Evolutionary conservation across 2,797 vertebrate species (phyloP).

Genomic region (Periparus ater): DNA sequence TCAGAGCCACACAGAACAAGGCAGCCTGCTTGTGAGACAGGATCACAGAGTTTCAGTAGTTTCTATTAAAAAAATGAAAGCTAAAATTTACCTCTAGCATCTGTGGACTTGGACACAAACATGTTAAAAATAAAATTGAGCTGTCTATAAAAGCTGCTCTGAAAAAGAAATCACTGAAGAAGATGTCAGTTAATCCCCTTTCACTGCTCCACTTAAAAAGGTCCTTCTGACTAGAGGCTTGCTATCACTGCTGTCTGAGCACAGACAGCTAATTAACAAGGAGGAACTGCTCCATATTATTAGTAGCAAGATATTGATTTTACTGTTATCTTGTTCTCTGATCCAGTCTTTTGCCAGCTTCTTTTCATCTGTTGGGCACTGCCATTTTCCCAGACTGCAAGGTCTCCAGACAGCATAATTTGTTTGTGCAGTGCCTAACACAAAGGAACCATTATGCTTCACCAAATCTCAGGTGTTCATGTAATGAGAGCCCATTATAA

Average conservation of each 20-base stretch:
- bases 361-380: not conserved
- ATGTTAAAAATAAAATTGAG: not conserved
- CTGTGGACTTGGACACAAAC: not conserved
- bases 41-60: not conserved
- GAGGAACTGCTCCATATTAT: not conserved
- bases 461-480: not conserved
- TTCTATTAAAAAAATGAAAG: not conserved
- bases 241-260: not conserved
- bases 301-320: conserved; percentile 25
- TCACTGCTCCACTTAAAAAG: not conserved
- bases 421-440: not conserved
- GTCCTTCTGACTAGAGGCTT: not conserved
- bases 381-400: not conserved
- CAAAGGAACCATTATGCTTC: conserved; percentile 14
- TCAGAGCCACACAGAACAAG: accelerated
- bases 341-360: not conserved
- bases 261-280: not conserved
- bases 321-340: not conserved
- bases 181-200: not conserved
- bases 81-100: not conserved
- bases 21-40: not conserved
- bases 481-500: not conserved
- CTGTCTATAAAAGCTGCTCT: not conserved
- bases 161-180: not conserved
- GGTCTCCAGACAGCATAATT: not conserved